Base-by-base conservation (phyloP, 2,797 vertebrate genomes). In the Columba guinea region DNA sequence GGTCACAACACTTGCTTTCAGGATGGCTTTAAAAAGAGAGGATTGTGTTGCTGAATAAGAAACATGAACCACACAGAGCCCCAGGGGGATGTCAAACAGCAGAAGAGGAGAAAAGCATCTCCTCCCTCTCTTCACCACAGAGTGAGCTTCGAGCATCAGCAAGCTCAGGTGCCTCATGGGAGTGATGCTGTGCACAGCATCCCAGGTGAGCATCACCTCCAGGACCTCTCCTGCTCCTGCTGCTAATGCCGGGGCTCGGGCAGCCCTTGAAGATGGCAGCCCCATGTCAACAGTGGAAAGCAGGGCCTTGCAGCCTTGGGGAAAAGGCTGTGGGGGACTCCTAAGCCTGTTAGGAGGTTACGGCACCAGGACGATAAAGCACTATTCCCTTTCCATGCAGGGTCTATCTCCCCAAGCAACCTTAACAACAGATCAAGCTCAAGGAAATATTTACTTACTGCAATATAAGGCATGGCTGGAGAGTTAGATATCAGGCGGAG, bases 141-240 rank as follows among this genome's bases (percentile, higher is more conserved):
- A 55, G 26, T 0, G 1, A 23, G 14, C 51, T 76, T 58, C 0
- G 0, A 83, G 68, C n/a, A 68, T 13, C 41, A 28, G 44, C 2
- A 23, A 69, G 37, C 56, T 59, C 44, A 35, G 44, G 30, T 65
- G 12, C 53, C 20, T 32, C 30, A 11, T 0, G 2, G 68, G 11
- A 71, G 55, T 1, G 2, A 44, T 6, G 35, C 27, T 18, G 23
- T 5, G 26, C 70, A 12, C 30, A 0, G 0, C 48, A 53, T 12
- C 24, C 67, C 74, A 11, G 56, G 16, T 20, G 48, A 67, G 44
- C 63, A 71, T 68, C 8, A 0, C 37, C 27, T 53, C 46, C 63
- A 23, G n/a, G 34, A 62, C 23, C 28, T 41, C 56, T 44, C 13
- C 39, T 64, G 2, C 46, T 67, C 26, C 70, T 37, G 39, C 51